Base-by-base conservation (phyloP, 2,888 invertebrate genomes). In the Epirrhoe alternata region DNA sequence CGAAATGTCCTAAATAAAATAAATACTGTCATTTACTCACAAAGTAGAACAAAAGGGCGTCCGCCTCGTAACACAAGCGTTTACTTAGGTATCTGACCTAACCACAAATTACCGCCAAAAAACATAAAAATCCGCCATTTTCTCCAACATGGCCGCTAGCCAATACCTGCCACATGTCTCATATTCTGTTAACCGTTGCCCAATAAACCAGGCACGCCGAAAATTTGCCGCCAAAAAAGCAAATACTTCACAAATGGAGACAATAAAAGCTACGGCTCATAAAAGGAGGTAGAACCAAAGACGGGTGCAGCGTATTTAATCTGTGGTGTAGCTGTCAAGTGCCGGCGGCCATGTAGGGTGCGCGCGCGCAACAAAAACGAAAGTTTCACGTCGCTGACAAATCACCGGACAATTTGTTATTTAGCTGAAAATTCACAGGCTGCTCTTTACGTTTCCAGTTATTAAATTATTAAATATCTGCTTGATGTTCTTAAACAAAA, bases 391-490 rank as follows among this genome's bases (percentile, higher is more conserved):
- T 80, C 82, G 76, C 87, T 90, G 92, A 93, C 92, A 92, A 92
- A 92, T 92, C 88, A 86, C 89, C 80, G 77, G 82, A 83, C 88
- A 87, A 91, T 92, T 90, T 91, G 89, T 90, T 88, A 86, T 75
- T 76, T 76, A 62, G 57, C 69, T 74, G 78, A 78, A 81, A 80
- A 74, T 74, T 63, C 80, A 82, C 74, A 79, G 82, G 81, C 72
- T 79, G 81, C 47, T 35, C 10, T 59, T 50, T 66, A 54, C 35
- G 17, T 61, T 64, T 53, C 61, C 6, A 16, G 12, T 10, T 42
- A 8, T 31, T 49, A 47, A 31, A 51, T 33, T 16, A 33, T 33
- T 42, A 42, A 12, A 42, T 12, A 38, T 10, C 38, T 38, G 12
- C 12, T 42, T 42, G 38, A 42, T 42, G 38, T 42, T 42, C 35